A percentile compares a stretch with the other conserved stretches of the same genome.
Conservation (phyloP, 2,797 vertebrate genomes). For the Hydrolagus colliei region DNA sequence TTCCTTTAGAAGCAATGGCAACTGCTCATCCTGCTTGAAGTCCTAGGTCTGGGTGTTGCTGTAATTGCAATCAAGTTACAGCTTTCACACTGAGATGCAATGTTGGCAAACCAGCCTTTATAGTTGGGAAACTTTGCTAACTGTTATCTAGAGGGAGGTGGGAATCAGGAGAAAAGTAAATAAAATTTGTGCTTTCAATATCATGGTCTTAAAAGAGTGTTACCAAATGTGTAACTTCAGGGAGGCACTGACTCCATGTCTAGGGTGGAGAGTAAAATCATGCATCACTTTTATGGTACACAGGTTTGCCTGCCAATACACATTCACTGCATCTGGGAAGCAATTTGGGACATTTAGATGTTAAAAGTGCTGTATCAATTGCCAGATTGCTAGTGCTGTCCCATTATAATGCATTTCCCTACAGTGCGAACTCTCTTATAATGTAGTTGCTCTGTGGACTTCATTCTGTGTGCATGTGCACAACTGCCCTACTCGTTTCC, state of each 20-base stretch:
- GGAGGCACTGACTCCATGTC: neutral
- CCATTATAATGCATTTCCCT: no score
- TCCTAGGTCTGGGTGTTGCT: conserved; percentile 46
- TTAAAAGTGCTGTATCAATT: no score
- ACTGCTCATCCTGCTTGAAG: conserved; percentile 80
- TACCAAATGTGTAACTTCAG: neutral
- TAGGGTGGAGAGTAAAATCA: neutral
- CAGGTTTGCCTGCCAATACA: no score
- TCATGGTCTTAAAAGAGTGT: neutral
- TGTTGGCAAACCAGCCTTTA: neutral
- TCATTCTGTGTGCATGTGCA: no score
- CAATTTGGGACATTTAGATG: no score
- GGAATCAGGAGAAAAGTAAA: neutral
- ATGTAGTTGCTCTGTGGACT: no score
- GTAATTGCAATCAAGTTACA: neutral
- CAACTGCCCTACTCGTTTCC: no score
- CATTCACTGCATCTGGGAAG: no score
- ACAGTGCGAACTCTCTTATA: no score
- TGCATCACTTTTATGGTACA: no score
- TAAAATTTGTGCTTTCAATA: neutral
- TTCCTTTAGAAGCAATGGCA: conserved; percentile 55
- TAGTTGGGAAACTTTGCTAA: neutral
- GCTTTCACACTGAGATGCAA: neutral
- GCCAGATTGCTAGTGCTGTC: no score
- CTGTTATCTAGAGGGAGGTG: neutral